Conservation (phyloP, 1,140 invertebrate species). For the Bombus ignitus region DNA sequence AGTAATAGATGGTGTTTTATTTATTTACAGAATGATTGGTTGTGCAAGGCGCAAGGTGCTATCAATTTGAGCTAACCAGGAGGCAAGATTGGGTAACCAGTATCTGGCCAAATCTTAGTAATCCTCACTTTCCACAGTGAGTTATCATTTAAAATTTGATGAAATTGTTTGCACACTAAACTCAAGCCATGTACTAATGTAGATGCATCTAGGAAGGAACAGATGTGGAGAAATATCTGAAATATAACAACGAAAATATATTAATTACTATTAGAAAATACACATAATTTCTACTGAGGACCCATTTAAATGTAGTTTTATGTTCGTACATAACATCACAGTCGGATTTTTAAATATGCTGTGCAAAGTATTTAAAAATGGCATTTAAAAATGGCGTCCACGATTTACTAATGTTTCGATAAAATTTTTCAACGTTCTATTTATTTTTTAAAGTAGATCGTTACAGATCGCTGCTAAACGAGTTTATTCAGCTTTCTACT, state of each 20-base stretch:
- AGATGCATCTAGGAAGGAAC: conserved; percentile 78
- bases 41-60: conserved; percentile 62
- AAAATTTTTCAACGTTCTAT: background rate
- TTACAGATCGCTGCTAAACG: background rate
- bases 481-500: conserved; percentile 26
- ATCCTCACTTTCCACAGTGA: conserved; percentile 78
- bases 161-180: conserved; percentile 77
- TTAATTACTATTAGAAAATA: background rate
- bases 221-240: conserved; percentile 78
- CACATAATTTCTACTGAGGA: background rate
- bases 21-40: conserved; percentile 70
- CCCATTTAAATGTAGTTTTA: background rate
- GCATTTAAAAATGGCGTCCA: conserved; percentile 36
- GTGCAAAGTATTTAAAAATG: background rate
- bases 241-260: conserved; percentile 56
- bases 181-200: conserved; percentile 73
- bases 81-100: conserved; percentile 74
- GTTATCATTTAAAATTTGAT: conserved; percentile 76
- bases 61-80: conserved; percentile 75
- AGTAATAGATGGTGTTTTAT: conserved; percentile 50
- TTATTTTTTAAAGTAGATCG: conserved; percentile 11
- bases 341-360: conserved; percentile 1
- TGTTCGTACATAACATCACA: background rate
- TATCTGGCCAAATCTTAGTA: conserved; percentile 73
- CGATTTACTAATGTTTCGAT: background rate